These are phyloP conservation scores for Agapornis canus DNA, from an alignment of 2,797 vertebrate species.

Conservation along the genomic window DNA sequence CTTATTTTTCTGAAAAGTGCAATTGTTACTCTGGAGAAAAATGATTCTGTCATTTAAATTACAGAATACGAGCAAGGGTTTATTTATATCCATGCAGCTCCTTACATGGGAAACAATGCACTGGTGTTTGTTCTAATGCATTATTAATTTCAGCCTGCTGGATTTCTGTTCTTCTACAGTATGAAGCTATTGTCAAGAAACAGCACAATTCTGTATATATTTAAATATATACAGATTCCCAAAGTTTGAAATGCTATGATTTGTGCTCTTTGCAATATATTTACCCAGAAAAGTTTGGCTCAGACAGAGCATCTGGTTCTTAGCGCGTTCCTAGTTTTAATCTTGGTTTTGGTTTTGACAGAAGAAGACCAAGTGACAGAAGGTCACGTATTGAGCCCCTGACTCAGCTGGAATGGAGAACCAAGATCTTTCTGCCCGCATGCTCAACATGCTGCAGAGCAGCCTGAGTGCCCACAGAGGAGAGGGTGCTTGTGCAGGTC, in stretches of 20 bases:
- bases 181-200: slow-evolving; percentile 36
- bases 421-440: not conserved
- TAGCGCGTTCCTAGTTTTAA: not conserved
- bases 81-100: slow-evolving; percentile 57
- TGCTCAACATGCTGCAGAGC: not conserved
- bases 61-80: slow-evolving; percentile 13
- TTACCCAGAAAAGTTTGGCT: slow-evolving; percentile 32
- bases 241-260: slow-evolving; percentile 52
- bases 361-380: slow-evolving; percentile 6
- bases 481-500: not conserved
- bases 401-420: slow-evolving; percentile 2
- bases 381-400: slow-evolving; percentile 4
- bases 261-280: slow-evolving; percentile 39
- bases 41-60: slow-evolving; percentile 21
- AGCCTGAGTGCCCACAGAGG: not conserved
- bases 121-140: slow-evolving; percentile 45
- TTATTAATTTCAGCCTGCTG: slow-evolving; percentile 66
- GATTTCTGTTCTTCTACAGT: slow-evolving; percentile 15
- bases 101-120: slow-evolving; percentile 70
- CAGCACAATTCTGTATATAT: slow-evolving; percentile 53
- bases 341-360: slow-evolving; percentile 9
- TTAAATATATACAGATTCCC: slow-evolving; percentile 47
- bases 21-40: not conserved
- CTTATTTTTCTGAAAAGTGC: slow-evolving; percentile 40
- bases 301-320: slow-evolving; percentile 25